Evolutionary conservation across 2,113 vertebrate genomes (phyloP).

Genomic region (Protobothrops flavoviridis): DNA sequence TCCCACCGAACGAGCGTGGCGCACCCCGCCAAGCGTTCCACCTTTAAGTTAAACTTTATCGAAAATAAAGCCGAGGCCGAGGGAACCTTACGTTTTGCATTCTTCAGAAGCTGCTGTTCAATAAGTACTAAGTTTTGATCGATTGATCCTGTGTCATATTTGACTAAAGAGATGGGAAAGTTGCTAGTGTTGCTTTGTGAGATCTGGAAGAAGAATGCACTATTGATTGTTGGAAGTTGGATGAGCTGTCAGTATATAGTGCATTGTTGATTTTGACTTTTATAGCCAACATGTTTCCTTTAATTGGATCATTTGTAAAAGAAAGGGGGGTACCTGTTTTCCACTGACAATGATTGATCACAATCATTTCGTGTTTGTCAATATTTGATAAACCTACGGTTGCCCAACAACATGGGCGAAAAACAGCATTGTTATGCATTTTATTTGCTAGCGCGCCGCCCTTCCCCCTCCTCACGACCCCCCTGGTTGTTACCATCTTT

Average conservation of each 20-base stretch:
- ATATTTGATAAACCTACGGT: slow-evolving; percentile 83
- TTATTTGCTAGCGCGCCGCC: background rate
- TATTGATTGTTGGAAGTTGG: slow-evolving; percentile 85
- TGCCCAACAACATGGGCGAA: slow-evolving; percentile 77
- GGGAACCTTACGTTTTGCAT: slow-evolving; percentile 70
- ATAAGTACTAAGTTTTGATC: slow-evolving; percentile 83
- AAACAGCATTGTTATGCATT: slow-evolving; percentile 68
- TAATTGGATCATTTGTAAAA: slow-evolving; percentile 89
- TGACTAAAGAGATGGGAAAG: slow-evolving; percentile 85
- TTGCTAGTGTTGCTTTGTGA: slow-evolving; percentile 75
- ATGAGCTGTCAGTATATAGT: slow-evolving; percentile 81
- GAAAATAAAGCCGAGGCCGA: slow-evolving; percentile 64
- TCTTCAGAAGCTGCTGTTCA: slow-evolving; percentile 73
- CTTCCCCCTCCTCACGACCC: background rate
- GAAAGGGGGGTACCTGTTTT: slow-evolving; percentile 78
- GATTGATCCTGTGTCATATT: slow-evolving; percentile 81
- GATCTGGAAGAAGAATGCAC: slow-evolving; percentile 76
- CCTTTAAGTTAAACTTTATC: slow-evolving; percentile 76
- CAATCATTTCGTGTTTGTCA: slow-evolving; percentile 84
- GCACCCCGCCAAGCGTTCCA: slow-evolving; percentile 59
- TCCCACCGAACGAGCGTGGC: slow-evolving; percentile 34
- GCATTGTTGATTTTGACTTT: slow-evolving; percentile 88
- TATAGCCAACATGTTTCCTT: slow-evolving; percentile 85
- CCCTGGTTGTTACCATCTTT: slow-evolving; percentile 48
- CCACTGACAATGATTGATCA: slow-evolving; percentile 83